Base-by-base conservation (phyloP, 2,113 vertebrate species). In the Rhagologus leucostigma region DNA sequence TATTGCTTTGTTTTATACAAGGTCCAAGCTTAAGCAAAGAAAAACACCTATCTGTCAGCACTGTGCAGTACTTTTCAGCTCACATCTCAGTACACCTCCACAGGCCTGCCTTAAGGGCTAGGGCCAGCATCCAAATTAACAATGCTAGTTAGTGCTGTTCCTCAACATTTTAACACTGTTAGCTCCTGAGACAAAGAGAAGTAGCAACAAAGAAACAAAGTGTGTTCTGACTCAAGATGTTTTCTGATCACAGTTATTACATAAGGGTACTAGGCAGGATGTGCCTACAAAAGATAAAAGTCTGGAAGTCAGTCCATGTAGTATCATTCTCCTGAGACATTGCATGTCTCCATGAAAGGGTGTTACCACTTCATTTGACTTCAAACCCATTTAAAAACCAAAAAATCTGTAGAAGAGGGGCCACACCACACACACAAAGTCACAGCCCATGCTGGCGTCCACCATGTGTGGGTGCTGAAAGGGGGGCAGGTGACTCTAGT, bases 391-490 rank as follows among this genome's bases (percentile, higher is more conserved):
- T 62, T 35, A 6, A 37, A 30, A 77, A 26, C 10, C 3, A 52
- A 47, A 50, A 74, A 11, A 39, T 12, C 18, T 77, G 39, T 52
- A 39, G 23, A 92, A 75, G 26, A 55, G 15, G 5, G n/a, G 13
- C 7, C 33, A 55, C 0, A 1, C 7, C 35, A 59, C 0, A 1
- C 4, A 62, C 13, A 71, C 14, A 19, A 32, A 49, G 17, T 35
- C 67, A 37, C 11, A 53, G 21, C 16, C 10, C 11, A 9, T 0
- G 0, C 5, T 11, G 1, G 21, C 0, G 0, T 20, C 4, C 10
- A 12, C 23, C 0, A 7, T 0, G 2, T 2, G 3, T 4, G 1
- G 26, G 23, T 1, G 2, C 18, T 24, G 29, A 46, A 53, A 57
- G 15, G 10, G n/a, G 1, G 3, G 27, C 2, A 7, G 21, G 20